A percentile compares a stretch with the other conserved stretches of the same genome.
These are phyloP conservation scores for Cariama cristata DNA, from an alignment of 2,113 vertebrate genomes.

Conservation along the genomic window DNA sequence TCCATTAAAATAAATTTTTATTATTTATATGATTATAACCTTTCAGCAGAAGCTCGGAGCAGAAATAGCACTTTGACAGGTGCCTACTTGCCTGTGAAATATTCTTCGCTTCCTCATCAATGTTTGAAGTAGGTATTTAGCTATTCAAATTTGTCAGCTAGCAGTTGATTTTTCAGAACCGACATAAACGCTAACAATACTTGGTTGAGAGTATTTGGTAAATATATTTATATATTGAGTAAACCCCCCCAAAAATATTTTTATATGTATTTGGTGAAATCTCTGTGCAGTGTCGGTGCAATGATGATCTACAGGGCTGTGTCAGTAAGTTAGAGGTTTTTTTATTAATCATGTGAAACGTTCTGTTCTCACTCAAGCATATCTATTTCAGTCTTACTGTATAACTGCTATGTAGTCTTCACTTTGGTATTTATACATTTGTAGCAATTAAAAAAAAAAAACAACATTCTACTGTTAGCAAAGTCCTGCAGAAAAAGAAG, in stretches of 20 bases:
- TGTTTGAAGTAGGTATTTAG: not conserved
- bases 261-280: not conserved
- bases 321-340: not conserved
- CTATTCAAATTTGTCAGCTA: not conserved
- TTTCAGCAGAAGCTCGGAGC: not conserved
- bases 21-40: not conserved
- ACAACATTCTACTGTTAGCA: not conserved
- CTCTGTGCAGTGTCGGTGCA: not conserved
- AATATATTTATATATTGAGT: not conserved
- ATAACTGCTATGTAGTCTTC: not conserved
- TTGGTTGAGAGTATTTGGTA: not conserved
- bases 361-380: not conserved
- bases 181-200: fast-evolving
- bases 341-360: not conserved
- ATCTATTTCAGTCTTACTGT: not conserved
- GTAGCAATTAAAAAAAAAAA: not conserved
- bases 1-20: not conserved
- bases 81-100: not conserved
- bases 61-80: not conserved
- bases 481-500: not conserved
- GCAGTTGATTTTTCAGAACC: not conserved
- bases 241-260: not conserved
- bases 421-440: not conserved
- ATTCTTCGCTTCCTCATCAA: not conserved
- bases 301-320: not conserved